Conservation (phyloP, 2,797 vertebrate genomes). For the Lithobates sylvaticus region DNA sequence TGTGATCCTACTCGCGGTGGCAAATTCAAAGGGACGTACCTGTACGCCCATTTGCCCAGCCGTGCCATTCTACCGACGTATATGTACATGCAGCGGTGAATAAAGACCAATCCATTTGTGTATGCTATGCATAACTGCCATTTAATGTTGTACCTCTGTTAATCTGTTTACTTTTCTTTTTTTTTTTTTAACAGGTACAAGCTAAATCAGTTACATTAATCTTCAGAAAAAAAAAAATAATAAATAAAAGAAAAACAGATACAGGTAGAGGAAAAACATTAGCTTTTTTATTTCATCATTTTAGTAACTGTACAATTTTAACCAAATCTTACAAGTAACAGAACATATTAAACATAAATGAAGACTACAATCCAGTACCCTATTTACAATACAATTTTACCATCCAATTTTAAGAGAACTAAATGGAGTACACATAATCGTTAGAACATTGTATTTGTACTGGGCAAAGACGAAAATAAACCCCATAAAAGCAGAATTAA, state of each 20-base stretch:
- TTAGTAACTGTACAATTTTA: slow-evolving; percentile 93
- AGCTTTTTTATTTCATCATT: slow-evolving; percentile 71
- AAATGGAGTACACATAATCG: slow-evolving; percentile 90
- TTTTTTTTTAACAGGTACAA: no score
- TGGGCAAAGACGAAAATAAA: slow-evolving; percentile 48
- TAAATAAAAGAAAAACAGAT: slow-evolving; percentile 66
- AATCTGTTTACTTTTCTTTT: no score
- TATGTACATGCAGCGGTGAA: no score
- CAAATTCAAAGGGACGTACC: no score
- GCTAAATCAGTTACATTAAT: neutral
- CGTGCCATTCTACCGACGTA: no score
- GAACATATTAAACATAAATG: slow-evolving; percentile 89
- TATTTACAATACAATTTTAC: slow-evolving; percentile 97
- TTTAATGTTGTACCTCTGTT: neutral
- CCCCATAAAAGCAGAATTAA: slow-evolving; percentile 43
- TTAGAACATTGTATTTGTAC: slow-evolving; percentile 85
- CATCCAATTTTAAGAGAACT: slow-evolving; percentile 89
- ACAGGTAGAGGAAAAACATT: slow-evolving; percentile 72
- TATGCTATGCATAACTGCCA: neutral
- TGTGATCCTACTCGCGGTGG: no score
- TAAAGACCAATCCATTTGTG: neutral
- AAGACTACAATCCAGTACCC: slow-evolving; percentile 93
- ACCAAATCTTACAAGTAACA: slow-evolving; percentile 85
- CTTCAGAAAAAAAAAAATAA: neutral
- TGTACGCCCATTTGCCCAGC: no score